Evolutionary conservation across 2,113 vertebrate species (phyloP).

Genomic region (Bombycilla garrulus): DNA sequence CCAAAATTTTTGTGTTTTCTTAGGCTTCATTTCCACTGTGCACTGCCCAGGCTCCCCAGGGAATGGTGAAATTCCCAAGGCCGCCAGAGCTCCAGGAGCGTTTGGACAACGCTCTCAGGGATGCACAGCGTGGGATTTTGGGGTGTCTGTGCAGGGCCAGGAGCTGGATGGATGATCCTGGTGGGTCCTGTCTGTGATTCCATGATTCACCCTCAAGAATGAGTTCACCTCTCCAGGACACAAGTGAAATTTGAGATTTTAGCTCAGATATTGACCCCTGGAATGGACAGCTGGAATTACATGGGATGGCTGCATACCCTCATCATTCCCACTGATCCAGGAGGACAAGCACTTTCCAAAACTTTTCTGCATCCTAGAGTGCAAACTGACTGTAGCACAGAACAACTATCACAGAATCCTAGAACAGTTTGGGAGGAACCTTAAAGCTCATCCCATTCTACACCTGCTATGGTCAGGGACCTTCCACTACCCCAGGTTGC

Average conservation of each 20-base stretch:
- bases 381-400: neutral
- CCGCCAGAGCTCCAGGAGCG: neutral
- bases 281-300: neutral
- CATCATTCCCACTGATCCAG: fast-evolving
- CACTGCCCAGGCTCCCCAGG: neutral
- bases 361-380: neutral
- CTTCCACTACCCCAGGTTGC: neutral
- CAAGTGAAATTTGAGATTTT: neutral
- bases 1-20: neutral
- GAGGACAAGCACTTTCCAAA: neutral
- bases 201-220: neutral
- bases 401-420: neutral
- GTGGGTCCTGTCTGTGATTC: neutral
- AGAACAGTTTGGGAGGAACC: neutral
- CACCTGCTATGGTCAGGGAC: neutral
- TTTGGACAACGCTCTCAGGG: fast-evolving
- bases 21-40: neutral
- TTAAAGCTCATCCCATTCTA: neutral
- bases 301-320: neutral
- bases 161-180: fast-evolving
- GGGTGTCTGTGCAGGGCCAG: neutral
- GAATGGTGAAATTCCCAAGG: fast-evolving
- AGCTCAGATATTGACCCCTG: neutral
- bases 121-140: neutral
- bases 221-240: neutral